These are phyloP conservation scores for Hyposoter dolosus DNA, from an alignment of 2,888 invertebrate species.

Conservation along the genomic window DNA sequence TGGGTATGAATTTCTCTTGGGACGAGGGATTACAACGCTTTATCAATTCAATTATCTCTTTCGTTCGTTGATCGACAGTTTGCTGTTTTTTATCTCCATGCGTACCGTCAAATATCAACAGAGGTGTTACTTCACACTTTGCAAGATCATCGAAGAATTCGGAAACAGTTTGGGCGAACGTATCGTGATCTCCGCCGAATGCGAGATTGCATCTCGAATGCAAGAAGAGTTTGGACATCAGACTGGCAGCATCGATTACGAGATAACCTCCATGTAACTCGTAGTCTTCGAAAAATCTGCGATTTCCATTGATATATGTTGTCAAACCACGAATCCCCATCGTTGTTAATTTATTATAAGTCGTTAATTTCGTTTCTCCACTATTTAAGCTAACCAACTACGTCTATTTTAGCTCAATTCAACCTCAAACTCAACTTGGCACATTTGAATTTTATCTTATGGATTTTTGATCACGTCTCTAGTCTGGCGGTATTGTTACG, in stretches of 20 bases:
- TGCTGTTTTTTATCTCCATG: constrained; percentile 90
- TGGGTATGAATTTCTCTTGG: constrained; percentile 90
- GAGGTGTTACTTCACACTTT: constrained; percentile 90
- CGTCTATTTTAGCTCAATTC: no score
- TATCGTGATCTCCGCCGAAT: constrained; percentile 95
- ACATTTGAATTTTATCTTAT: no score
- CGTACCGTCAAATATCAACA: constrained; percentile 93
- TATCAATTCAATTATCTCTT: constrained; percentile 86
- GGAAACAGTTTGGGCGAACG: constrained; percentile 88
- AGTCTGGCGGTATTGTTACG: no score
- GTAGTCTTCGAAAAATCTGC: constrained; percentile 88
- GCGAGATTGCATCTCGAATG: constrained; percentile 88
- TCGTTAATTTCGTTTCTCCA: not conserved
- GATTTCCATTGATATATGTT: constrained; percentile 90
- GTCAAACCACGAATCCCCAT: constrained; percentile 96
- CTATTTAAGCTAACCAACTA: no score
- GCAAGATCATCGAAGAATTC: constrained; percentile 90
- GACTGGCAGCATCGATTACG: constrained; percentile 93
- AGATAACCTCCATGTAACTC: constrained; percentile 89
- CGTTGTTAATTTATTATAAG: not conserved
- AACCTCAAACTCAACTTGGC: no score
- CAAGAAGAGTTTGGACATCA: constrained; percentile 90
- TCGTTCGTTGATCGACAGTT: constrained; percentile 88
- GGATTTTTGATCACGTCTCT: no score
- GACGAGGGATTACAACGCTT: constrained; percentile 86